Conservation (phyloP, 2,888 invertebrate genomes). For the Cerceris ruficornis region DNA sequence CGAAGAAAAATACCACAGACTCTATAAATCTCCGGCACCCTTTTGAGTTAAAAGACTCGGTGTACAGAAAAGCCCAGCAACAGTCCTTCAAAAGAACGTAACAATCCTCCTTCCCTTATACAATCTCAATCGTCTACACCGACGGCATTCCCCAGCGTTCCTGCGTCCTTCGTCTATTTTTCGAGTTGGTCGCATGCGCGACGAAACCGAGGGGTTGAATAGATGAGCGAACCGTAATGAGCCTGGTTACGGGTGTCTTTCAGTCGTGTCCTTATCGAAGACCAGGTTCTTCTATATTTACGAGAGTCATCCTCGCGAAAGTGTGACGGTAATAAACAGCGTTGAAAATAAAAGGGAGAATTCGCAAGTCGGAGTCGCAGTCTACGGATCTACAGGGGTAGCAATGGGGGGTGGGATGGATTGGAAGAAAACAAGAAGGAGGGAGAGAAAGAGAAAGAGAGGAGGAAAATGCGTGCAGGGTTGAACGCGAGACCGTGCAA, state of each 20-base stretch:
- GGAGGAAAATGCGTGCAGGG: slow-evolving; percentile 44
- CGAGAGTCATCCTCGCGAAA: slow-evolving; percentile 36
- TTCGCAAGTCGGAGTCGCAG: slow-evolving; percentile 30
- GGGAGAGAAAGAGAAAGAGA: slow-evolving; percentile 27
- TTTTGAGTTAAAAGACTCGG: too few species aligned
- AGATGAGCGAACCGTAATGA: slow-evolving; percentile 15
- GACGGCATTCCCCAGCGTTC: not conserved
- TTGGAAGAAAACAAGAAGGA: slow-evolving; percentile 27
- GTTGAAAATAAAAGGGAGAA: slow-evolving; percentile 42
- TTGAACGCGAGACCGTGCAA: slow-evolving; percentile 59
- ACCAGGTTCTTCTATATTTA: slow-evolving; percentile 47
- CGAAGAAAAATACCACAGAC: too few species aligned
- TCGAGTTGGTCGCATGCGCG: not conserved
- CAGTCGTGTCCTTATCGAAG: slow-evolving; percentile 37
- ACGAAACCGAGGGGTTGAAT: slow-evolving; percentile 1
- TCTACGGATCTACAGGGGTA: slow-evolving; percentile 5
- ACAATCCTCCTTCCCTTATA: too few species aligned
- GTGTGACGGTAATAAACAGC: slow-evolving; percentile 42
- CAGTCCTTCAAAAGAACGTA: too few species aligned
- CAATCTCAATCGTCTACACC: too few species aligned
- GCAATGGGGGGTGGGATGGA: slow-evolving; percentile 28
- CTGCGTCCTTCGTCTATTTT: slow-evolving; percentile 1
- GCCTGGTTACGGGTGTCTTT: slow-evolving; percentile 17
- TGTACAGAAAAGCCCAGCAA: too few species aligned
- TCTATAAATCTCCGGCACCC: too few species aligned